Evolutionary conservation across 2,888 invertebrate species (phyloP).

Genomic region (Mesorhabditis spiculigera): DNA sequence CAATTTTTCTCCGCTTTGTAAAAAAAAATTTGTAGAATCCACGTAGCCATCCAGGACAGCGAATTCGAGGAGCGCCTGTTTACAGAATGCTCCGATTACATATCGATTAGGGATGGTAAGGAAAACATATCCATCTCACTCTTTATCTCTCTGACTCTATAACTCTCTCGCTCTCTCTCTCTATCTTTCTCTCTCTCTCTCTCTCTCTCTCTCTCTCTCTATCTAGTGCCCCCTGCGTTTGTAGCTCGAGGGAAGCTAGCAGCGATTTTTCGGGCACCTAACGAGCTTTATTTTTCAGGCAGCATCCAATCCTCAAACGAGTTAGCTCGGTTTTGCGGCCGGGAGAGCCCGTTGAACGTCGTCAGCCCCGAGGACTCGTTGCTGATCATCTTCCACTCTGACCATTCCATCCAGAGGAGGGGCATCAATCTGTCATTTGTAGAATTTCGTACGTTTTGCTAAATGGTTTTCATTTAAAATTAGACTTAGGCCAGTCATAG

Average conservation of each 20-base stretch:
- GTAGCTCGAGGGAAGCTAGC: neutral
- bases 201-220: constrained; percentile 1
- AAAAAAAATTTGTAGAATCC: neutral
- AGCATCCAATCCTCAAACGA: neutral
- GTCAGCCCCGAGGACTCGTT: neutral
- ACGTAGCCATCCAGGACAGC: constrained; percentile 1
- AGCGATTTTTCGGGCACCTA: neutral
- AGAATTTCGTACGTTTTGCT: neutral
- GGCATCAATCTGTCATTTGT: constrained; percentile 4
- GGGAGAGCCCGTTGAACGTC: neutral
- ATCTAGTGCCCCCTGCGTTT: neutral
- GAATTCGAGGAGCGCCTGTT: constrained; percentile 4
- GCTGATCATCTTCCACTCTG: neutral
- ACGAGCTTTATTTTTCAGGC: too few relatives aligned
- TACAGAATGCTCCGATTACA: neutral
- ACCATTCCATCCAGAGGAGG: neutral
- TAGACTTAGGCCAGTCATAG: too few relatives aligned
- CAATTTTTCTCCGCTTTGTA: neutral
- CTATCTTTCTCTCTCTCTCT: neutral
- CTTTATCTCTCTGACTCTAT: neutral
- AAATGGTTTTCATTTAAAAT: too few relatives aligned
- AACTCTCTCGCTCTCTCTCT: neutral
- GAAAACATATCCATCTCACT: neutral
- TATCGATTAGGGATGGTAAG: constrained; percentile 4
- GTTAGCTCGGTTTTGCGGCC: neutral